Percentiles rank a stretch among this genome's conserved stretches.
phyloP scores from a whole-genome alignment of 2,888 invertebrate species.

The Ceraclea dissimilis region DNA sequence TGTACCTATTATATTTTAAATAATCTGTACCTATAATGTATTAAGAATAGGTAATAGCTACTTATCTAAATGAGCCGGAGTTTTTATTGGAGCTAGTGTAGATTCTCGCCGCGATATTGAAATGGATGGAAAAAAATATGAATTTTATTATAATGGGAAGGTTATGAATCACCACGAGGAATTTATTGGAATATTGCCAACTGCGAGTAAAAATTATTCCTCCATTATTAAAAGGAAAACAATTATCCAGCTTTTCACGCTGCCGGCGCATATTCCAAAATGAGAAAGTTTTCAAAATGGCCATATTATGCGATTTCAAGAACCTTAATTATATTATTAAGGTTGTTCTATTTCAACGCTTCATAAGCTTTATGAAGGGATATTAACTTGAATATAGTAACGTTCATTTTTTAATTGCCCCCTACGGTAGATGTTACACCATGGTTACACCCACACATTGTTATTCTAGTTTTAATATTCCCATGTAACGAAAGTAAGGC shows the following conservation, averaged over 20 bases:
- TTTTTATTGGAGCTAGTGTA: too few species aligned
- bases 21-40: too few species aligned
- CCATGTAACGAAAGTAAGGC: too few species aligned
- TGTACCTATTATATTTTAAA: too few species aligned
- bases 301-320: constrained; percentile 15
- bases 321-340: constrained; percentile 6
- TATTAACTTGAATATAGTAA: too few species aligned
- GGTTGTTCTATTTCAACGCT: not conserved
- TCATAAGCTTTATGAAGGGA: not conserved
- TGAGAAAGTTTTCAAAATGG: constrained; percentile 12
- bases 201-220: constrained; percentile 8
- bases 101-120: not conserved
- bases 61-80: too few species aligned
- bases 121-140: not conserved
- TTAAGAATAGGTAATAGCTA: too few species aligned
- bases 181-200: constrained; percentile 9
- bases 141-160: not conserved
- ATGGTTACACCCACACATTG: too few species aligned
- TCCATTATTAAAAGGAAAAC: constrained; percentile 7
- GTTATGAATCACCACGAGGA: constrained; percentile 1
- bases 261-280: not conserved
- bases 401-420: too few species aligned
- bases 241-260: constrained; percentile 1
- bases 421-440: too few species aligned
- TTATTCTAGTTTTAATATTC: too few species aligned